Percentiles rank a stretch among this genome's conserved stretches.
Conservation (phyloP, 2,888 invertebrate genomes). For the Lasioglossum vierecki region DNA sequence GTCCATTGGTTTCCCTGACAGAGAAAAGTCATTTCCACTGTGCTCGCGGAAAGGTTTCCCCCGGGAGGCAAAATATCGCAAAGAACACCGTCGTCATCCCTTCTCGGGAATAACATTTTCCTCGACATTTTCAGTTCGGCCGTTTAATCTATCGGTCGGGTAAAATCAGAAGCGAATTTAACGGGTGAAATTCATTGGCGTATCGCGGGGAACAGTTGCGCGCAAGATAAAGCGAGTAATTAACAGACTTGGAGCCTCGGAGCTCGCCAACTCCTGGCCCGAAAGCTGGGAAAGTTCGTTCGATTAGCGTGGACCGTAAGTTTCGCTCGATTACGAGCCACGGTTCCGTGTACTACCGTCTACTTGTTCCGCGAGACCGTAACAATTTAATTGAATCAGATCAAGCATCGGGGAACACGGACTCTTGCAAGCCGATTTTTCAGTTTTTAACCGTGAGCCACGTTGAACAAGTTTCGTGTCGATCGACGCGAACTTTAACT, state of each 20-base stretch:
- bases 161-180: background rate
- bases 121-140: background rate
- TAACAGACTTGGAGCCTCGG: background rate
- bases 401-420: background rate
- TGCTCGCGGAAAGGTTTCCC: constrained; percentile 31
- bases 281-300: constrained; percentile 9
- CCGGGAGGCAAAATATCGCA: constrained; percentile 31
- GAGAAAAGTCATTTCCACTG: constrained; percentile 57
- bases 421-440: background rate
- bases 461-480: background rate
- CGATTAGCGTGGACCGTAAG: constrained; percentile 19
- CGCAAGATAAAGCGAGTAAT: constrained; percentile 12
- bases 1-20: constrained; percentile 28
- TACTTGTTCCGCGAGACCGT: constrained; percentile 5
- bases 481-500: background rate
- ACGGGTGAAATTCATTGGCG: background rate
- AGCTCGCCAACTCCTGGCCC: background rate
- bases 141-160: background rate
- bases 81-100: constrained; percentile 13
- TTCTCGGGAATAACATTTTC: background rate
- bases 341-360: background rate
- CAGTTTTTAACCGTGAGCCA: background rate
- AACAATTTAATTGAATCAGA: constrained; percentile 5
- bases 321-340: background rate
- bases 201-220: constrained; percentile 13